These are phyloP conservation scores for Polia nebulosa DNA, from an alignment of 2,888 invertebrate genomes.

Conservation along the genomic window DNA sequence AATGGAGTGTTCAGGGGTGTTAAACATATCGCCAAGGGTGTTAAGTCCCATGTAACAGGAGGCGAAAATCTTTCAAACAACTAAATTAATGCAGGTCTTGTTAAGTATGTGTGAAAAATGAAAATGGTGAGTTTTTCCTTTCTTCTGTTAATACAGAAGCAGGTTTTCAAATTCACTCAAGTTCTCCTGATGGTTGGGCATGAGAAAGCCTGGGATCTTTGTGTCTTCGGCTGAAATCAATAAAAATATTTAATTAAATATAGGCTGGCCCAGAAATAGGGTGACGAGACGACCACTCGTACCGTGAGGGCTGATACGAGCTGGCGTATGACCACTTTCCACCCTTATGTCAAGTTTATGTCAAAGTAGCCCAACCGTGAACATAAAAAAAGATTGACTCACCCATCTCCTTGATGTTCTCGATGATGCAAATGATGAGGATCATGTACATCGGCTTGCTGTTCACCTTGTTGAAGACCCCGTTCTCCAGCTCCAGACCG, in stretches of 20 bases:
- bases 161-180: constrained; percentile 41
- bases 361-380: too few species aligned
- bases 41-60: background rate
- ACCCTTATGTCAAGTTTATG: too few species aligned
- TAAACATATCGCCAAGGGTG: background rate
- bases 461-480: constrained; percentile 47
- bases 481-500: constrained; percentile 44
- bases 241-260: background rate
- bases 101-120: constrained; percentile 6
- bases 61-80: background rate
- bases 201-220: constrained; percentile 12
- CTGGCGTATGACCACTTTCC: too few species aligned
- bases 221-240: constrained; percentile 18
- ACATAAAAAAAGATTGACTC: background rate
- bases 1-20: background rate
- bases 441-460: constrained; percentile 57
- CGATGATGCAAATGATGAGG: constrained; percentile 49
- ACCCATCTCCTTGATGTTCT: constrained; percentile 54
- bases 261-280: too few species aligned
- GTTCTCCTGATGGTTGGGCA: constrained; percentile 25
- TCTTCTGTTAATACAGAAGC: constrained; percentile 26
- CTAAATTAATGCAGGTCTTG: constrained; percentile 12
- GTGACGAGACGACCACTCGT: too few species aligned
- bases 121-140: background rate
- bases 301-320: too few species aligned